Base-by-base conservation (phyloP, 1,140 invertebrate genomes). In the Plodia interpunctella region DNA sequence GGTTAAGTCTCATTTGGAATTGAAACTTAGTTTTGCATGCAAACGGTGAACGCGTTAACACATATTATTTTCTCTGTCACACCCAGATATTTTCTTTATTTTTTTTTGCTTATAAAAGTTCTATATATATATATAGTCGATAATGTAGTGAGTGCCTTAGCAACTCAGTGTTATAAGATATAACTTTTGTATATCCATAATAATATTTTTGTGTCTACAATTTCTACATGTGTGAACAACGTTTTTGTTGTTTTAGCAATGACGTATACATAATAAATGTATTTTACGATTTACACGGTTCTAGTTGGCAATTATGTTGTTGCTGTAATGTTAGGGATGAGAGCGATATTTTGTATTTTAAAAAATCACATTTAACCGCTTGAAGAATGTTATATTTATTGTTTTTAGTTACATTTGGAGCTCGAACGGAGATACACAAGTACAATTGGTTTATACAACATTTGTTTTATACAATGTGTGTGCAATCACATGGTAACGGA, bases 71-170 rank as follows among this genome's bases (percentile, higher is more conserved):
- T 65, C 72, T 74, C 62, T 67, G 21, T 60, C 63, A 62, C 25
- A 59, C 68, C 69, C 68, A 66, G 55, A 62, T 64, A 61, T 60
- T 69, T 57, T 15, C 66, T 68, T 69, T 63, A 71, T 68, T 68
- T 57, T 66, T 72, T 72, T 72, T 62, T 60, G 76, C 77, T 68
- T 84, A 74, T 76, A 70, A 65, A 72, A 79, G 76, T 78, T 78
- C 72, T 82, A 80, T 78, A 80, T 65, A 75, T 63, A 80, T 77
- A 25, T 9, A 32, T 32, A 80, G 74, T 68, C 71, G 60, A 63
- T 82, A 84, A 80, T 83, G 77, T 88, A 85, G 83, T 83, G 83
- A 88, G 86, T 88, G 86, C 86, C 86, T 88, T 88, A 88, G 86
- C 83, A 79, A 86, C 84, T 87, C 86, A 84, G 64, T 84, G 72